Percentiles rank a stretch among this genome's conserved stretches.
Evolutionary conservation across 2,888 invertebrate genomes (phyloP).

Genomic region (Caenorhabditis sp.): DNA sequence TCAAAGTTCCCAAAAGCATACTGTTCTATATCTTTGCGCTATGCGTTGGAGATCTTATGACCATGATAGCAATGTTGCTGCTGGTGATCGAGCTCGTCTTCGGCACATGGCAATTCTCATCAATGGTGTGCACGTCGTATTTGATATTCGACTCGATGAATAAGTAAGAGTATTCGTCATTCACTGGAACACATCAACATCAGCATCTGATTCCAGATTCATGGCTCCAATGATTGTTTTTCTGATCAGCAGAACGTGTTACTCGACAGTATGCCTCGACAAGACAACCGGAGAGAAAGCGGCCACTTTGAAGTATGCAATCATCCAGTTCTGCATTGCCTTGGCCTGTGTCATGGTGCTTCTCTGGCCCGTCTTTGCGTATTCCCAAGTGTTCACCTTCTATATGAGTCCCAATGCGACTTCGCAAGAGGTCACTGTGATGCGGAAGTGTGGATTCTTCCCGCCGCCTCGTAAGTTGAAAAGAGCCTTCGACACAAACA

Average conservation of each 20-base stretch:
- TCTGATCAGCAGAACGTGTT: conserved; percentile 81
- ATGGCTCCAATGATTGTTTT: conserved; percentile 82
- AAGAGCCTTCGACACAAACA: background rate
- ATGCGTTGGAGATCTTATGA: conserved; percentile 81
- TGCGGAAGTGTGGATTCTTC: conserved; percentile 75
- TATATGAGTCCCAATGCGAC: conserved; percentile 75
- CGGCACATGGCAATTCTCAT: conserved; percentile 81
- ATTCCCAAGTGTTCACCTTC: conserved; percentile 78
- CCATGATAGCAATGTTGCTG: conserved; percentile 82
- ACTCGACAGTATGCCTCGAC: conserved; percentile 81
- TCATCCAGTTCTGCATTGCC: conserved; percentile 75
- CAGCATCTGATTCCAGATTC: conserved; percentile 68
- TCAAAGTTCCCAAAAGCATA: conserved; percentile 80
- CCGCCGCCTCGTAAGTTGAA: conserved; percentile 71
- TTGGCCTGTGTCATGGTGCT: conserved; percentile 76
- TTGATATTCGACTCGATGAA: conserved; percentile 81
- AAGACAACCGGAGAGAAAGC: conserved; percentile 77
- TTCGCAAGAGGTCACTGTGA: conserved; percentile 70
- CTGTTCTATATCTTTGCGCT: conserved; percentile 82
- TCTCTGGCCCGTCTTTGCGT: conserved; percentile 81
- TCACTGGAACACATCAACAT: background rate
- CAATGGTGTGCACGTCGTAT: conserved; percentile 78
- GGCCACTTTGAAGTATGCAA: conserved; percentile 79
- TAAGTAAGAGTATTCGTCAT: conserved; percentile 76
- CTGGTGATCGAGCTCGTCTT: conserved; percentile 79